Percentiles rank a stretch among this genome's conserved stretches.
Conservation (phyloP, 2,113 vertebrate genomes). For the Syrmaticus mikado region DNA sequence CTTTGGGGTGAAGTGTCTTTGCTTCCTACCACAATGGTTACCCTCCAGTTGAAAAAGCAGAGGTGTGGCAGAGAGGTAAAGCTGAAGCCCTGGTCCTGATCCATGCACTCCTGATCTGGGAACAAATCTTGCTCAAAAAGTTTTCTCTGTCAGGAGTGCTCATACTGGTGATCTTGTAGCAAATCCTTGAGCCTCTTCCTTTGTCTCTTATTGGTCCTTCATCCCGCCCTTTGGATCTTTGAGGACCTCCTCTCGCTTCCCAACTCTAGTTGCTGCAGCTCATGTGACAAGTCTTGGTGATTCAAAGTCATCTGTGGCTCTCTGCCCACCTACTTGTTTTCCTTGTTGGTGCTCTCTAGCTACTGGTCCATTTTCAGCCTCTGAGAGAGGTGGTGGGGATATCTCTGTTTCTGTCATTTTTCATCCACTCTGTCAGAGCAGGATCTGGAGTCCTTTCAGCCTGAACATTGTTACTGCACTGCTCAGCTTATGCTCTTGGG, state of each 20-base stretch:
- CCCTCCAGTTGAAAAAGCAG: neutral
- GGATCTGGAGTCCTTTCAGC: neutral
- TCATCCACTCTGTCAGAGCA: neutral
- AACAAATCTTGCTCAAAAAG: neutral
- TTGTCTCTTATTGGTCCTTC: neutral
- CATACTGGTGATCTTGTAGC: neutral
- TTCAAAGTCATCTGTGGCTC: neutral
- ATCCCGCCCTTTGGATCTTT: neutral
- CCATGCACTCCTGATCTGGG: fast-evolving
- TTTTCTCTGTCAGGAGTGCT: neutral
- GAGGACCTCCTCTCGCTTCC: neutral
- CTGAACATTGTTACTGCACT: fast-evolving
- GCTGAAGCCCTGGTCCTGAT: neutral
- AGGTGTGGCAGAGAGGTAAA: neutral
- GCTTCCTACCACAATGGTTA: neutral
- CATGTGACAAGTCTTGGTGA: neutral
- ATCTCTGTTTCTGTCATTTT: neutral
- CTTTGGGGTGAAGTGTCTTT: neutral
- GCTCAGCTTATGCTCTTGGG: neutral
- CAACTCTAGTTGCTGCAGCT: neutral
- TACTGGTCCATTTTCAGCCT: neutral
- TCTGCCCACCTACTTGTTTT: neutral
- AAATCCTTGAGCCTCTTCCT: neutral
- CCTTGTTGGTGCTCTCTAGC: neutral
- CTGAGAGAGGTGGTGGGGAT: neutral